phyloP scores from a whole-genome alignment of 1,140 invertebrate species.

The Drosophila neocordata region DNA sequence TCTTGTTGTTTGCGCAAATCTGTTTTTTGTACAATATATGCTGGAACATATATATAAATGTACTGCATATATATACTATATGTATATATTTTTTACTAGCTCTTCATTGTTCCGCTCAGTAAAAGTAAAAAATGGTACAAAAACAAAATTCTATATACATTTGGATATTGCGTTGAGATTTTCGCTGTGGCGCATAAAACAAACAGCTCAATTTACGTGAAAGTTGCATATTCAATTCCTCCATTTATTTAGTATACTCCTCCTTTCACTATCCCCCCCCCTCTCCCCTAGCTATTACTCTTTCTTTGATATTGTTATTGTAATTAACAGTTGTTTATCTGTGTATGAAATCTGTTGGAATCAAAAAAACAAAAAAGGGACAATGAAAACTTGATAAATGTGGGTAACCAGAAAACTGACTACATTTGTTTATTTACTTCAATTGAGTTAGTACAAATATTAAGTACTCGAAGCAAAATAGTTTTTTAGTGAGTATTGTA shows the following conservation, averaged over 20 bases:
- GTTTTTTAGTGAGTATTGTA: too few relatives aligned
- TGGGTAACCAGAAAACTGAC: constrained; percentile 5
- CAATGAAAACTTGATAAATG: background rate
- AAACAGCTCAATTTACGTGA: constrained; percentile 64
- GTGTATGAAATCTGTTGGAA: background rate
- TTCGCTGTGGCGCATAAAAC: constrained; percentile 55
- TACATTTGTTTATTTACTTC: constrained; percentile 2
- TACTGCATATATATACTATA: constrained; percentile 21
- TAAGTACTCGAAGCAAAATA: background rate
- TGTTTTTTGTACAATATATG: constrained; percentile 52
- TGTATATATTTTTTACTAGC: constrained; percentile 40
- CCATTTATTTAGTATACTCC: constrained; percentile 11
- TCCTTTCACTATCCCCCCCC: background rate
- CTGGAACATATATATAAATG: constrained; percentile 19
- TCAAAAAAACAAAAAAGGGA: background rate
- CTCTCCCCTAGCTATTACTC: background rate
- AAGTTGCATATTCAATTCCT: constrained; percentile 60
- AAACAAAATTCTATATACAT: constrained; percentile 43
- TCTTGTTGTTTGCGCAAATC: constrained; percentile 61
- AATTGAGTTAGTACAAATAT: constrained; percentile 6
- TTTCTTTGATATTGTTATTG: constrained; percentile 36
- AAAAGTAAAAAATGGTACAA: constrained; percentile 30
- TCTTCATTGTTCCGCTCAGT: constrained; percentile 51
- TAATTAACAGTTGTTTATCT: constrained; percentile 44
- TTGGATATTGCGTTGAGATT: constrained; percentile 73